Evolutionary conservation across 1,140 invertebrate species (phyloP), one percentile per base, ranked within the genome.

Genomic region (Amyelois transitella): DNA sequence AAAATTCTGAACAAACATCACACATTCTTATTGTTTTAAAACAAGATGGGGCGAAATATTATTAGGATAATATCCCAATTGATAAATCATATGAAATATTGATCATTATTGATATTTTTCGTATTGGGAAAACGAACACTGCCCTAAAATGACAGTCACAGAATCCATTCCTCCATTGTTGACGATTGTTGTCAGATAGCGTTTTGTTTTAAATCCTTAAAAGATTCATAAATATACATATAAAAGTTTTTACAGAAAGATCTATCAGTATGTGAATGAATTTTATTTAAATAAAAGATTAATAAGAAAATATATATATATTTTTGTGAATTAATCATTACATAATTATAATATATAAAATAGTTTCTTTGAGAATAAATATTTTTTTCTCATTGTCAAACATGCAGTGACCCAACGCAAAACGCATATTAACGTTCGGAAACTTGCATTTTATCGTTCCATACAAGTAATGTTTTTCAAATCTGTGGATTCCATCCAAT

Each of bases 1-100:
- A 90, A 90, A 94, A 94, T 85, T 94, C 93, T 65, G 92, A 92
- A 89, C 93, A 94, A 89, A 93, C 92, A 92, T 94, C 93, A 91
- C 93, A 94, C 93, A 94, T 94, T 89, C 89, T 90, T 76, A 72
- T 73, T 55, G 70, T 70, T 86, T 86, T 83, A 61, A 55, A 51
- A 72, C 53, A 75, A 77, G 62, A 62, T 63, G 56, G 58, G 73
- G 71, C 75, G 77, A 84, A 81, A 80, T 87, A 86, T 84, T 81
- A 75, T 81, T 75, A 73, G 63, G 80, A 85, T 81, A 81, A 75
- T 76, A 74, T 83, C 80, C 79, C 78, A 72, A 62, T 55, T 72
- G 59, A 60, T 71, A 72, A 72, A 76, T 64, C 68, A 63, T 62
- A 69, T 70, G 67, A 72, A 77, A 70, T 75, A 83, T 84, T 79